Evolutionary conservation across 2,113 vertebrate species (phyloP), one percentile per base, ranked within the genome.

Genomic region (Neoarius graeffei): DNA sequence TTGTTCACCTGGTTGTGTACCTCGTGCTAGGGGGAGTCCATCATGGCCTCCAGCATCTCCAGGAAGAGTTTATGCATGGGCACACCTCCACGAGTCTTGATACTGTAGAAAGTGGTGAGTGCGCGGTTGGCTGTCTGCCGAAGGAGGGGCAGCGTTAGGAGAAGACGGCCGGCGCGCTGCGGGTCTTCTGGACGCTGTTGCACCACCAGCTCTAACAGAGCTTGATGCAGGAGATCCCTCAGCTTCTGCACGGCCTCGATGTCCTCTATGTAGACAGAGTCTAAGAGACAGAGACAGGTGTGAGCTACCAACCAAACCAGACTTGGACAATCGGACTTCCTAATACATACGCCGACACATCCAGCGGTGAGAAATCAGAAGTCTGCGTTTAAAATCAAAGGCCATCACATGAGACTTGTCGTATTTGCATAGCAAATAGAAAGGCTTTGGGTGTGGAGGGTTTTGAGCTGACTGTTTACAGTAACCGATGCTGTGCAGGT

Each of bases 21-120:
- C 80, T 81, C 57, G 42, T 90, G 88, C 91, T 96, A 90, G 25
- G 95, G 95, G 27, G 95, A 98, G 95, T 98, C 97, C 97, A 98
- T 98, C 97, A 98, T 98, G 94, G 97, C 97, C 94, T 98, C 97
- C 86, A 98, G 95, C 97, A 98, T 98, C 94, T 98, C 97, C 93
- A 98, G 92, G 92, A 98, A 98, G 81, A 98, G 95, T 96, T 98
- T 98, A 95, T 98, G 97, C 97, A 98, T 98, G 92, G 97, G 97
- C 76, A 97, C 96, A 25, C 97, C 96, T 48, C 97, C 97, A 10
- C 97, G 97, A 91, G 96, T 96, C 93, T 97, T 97, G 93, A 98
- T 96, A 93, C 96, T 96, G 87, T 98, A 97, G 95, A 98, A 98
- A 80, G 97, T 97, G 90, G 95, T 96, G 80, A 97, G 95, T 87